Evolutionary conservation across 2,888 invertebrate species (phyloP).

Genomic region (Papilio protenor): DNA sequence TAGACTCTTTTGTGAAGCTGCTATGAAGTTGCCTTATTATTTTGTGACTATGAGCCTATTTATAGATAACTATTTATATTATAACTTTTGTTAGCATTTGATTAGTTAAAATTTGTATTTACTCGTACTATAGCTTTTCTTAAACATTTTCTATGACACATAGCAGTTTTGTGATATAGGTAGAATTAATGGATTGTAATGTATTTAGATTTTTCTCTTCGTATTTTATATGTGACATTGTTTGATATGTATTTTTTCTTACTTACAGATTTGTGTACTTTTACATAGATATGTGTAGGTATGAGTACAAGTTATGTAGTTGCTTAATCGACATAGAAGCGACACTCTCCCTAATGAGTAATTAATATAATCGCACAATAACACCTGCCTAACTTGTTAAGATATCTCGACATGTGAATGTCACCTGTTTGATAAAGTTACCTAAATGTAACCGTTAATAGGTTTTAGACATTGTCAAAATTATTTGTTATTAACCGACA

Average conservation of each 20-base stretch:
- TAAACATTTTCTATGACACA: not conserved
- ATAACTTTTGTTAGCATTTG: not conserved
- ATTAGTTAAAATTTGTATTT: not conserved
- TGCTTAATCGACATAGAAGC: slow-evolving; percentile 17
- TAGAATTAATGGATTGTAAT: no score
- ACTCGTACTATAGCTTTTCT: not conserved
- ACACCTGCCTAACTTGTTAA: slow-evolving; percentile 37
- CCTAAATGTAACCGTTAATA: not conserved
- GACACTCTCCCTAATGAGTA: slow-evolving; percentile 25
- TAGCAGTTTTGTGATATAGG: no score
- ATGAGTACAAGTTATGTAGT: not conserved
- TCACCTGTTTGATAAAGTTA: slow-evolving; percentile 32
- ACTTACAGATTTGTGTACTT: no score
- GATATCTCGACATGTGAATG: slow-evolving; percentile 34
- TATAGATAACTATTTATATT: not conserved
- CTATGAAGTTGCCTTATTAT: slow-evolving; percentile 29
- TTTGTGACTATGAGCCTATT: not conserved
- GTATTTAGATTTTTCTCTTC: no score
- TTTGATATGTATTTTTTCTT: no score
- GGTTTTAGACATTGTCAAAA: not conserved
- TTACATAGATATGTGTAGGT: no score
- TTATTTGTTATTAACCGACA: not conserved
- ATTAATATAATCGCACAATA: slow-evolving; percentile 34
- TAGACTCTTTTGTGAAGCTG: slow-evolving; percentile 35
- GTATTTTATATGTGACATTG: no score